Conservation (phyloP, 2,888 invertebrate genomes). For the Oeneis ivallda region DNA sequence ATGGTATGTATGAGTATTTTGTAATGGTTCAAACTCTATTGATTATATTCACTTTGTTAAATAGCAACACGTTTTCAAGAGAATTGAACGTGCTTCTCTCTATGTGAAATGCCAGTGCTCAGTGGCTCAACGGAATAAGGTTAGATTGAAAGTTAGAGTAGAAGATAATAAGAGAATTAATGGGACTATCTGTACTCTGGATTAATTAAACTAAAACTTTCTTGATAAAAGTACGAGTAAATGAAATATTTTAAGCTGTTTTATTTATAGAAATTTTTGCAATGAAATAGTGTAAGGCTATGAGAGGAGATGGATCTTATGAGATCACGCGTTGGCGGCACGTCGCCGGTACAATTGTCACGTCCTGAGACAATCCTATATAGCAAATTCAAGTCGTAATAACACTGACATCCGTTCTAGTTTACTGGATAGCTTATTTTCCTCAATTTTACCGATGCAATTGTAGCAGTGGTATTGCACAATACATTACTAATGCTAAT, state of each 20-base stretch:
- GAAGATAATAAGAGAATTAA: no score
- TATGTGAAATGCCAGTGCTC: background rate
- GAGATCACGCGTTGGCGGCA: conserved; percentile 48
- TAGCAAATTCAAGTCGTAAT: conserved; percentile 22
- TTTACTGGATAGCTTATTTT: conserved; percentile 28
- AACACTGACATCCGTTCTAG: conserved; percentile 28
- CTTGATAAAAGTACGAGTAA: no score
- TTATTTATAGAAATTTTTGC: conserved; percentile 17
- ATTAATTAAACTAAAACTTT: background rate
- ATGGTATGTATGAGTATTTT: background rate
- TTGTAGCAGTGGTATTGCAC: background rate
- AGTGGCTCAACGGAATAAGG: no score
- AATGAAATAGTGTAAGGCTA: conserved; percentile 27
- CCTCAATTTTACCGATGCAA: conserved; percentile 1
- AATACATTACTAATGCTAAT: no score
- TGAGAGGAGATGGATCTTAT: conserved; percentile 35
- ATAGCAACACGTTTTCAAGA: conserved; percentile 18
- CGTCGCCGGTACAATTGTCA: conserved; percentile 67
- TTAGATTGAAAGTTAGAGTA: no score
- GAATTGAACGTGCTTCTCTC: conserved; percentile 10
- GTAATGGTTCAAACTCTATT: background rate
- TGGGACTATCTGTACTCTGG: no score
- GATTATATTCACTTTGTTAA: conserved; percentile 5
- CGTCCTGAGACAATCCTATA: conserved; percentile 54
- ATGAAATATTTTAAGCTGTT: background rate